phyloP scores from a whole-genome alignment of 2,888 invertebrate species.

The Noctua janthe region DNA sequence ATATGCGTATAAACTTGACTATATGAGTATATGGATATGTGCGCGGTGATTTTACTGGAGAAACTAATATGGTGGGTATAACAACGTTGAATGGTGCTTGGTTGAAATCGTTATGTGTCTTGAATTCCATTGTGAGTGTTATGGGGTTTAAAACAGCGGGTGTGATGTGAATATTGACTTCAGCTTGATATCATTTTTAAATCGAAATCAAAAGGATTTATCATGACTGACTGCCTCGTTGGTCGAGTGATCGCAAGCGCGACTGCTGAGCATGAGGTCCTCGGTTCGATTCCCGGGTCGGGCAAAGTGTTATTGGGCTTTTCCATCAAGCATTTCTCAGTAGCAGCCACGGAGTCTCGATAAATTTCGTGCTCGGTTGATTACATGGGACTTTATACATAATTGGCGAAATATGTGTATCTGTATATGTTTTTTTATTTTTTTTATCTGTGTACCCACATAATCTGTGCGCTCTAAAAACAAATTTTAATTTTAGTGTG shows the following conservation, averaged over 20 bases:
- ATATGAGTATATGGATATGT: background rate
- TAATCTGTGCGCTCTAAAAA: too few species aligned
- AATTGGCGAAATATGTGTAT: background rate
- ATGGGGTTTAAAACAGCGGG: background rate
- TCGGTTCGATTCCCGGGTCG: too few species aligned
- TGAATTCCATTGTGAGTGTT: background rate
- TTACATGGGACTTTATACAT: too few species aligned
- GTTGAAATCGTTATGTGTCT: background rate
- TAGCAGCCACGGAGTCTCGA: too few species aligned
- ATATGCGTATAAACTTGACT: conserved; percentile 36
- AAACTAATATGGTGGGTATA: conserved; percentile 18
- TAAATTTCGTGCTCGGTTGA: too few species aligned
- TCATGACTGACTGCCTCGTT: background rate
- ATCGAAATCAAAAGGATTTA: background rate
- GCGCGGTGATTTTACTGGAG: conserved; percentile 5
- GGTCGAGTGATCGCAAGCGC: too few species aligned
- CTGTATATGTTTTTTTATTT: too few species aligned
- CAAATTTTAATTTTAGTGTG: too few species aligned
- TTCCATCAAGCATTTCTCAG: too few species aligned
- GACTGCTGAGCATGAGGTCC: too few species aligned
- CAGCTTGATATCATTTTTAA: background rate
- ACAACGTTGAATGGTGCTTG: background rate
- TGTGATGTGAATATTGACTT: background rate
- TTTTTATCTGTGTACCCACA: too few species aligned
- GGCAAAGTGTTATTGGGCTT: too few species aligned